Percentiles rank a stretch among this genome's conserved stretches.
phyloP scores from a whole-genome alignment of 2,797 vertebrate genomes.

The Dallia pectoralis region DNA sequence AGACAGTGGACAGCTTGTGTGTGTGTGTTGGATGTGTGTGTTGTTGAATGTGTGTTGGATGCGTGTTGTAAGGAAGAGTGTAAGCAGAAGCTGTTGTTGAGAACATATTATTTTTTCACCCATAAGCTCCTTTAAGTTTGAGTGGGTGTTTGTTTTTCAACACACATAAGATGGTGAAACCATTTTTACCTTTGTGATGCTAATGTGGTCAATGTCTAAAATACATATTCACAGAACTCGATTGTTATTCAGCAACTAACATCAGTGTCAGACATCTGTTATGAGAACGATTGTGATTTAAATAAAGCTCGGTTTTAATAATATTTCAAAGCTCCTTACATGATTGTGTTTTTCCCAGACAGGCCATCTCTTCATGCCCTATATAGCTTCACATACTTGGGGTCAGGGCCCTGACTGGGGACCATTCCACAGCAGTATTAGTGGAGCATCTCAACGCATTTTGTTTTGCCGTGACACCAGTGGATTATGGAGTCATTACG shows the following conservation, averaged over 20 bases:
- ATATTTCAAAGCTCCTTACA: not conserved
- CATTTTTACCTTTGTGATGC: constrained; percentile 45
- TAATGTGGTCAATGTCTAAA: constrained; percentile 35
- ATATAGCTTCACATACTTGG: constrained; percentile 2
- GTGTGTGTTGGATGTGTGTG: not conserved
- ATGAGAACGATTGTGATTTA: not conserved
- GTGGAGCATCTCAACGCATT: not conserved
- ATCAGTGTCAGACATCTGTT: constrained; percentile 18
- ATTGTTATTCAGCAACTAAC: constrained; percentile 30
- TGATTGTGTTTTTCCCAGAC: not conserved
- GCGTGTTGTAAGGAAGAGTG: not conserved
- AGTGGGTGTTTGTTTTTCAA: not conserved
- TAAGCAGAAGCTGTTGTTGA: not conserved
- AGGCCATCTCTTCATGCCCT: not conserved
- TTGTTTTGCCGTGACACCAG: not conserved
- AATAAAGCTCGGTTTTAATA: not conserved
- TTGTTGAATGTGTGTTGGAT: not conserved
- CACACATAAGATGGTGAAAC: constrained; percentile 24
- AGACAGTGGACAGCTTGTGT: too few relatives aligned
- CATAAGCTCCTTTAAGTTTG: not conserved
- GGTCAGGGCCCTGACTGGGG: too few relatives aligned
- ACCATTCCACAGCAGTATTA: not conserved
- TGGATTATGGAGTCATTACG: not conserved
- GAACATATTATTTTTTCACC: not conserved
- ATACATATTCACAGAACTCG: constrained; percentile 21